phyloP scores from a whole-genome alignment of 1,140 invertebrate species.

The Scaptomyza montana region DNA sequence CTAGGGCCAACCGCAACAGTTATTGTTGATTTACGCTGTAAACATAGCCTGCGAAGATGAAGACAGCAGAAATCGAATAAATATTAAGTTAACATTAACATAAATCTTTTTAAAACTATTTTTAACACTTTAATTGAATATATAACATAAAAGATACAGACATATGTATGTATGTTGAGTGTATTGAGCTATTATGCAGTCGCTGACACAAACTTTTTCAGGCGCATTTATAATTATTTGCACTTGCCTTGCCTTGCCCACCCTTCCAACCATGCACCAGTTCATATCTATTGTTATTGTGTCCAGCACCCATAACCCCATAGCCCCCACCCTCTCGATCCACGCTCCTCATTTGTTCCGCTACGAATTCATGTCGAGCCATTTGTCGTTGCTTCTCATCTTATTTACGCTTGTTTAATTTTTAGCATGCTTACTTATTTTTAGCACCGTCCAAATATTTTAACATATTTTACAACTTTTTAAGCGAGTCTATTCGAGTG shows the following conservation, averaged over 20 bases:
- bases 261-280: too few relatives aligned
- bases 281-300: background rate
- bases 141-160: too few relatives aligned
- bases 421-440: slow-evolving; percentile 55
- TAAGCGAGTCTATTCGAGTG: slow-evolving; percentile 55
- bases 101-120: too few relatives aligned
- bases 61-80: too few relatives aligned
- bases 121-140: too few relatives aligned
- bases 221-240: background rate
- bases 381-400: slow-evolving; percentile 63
- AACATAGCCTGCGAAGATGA: too few relatives aligned
- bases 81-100: too few relatives aligned
- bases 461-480: slow-evolving; percentile 73
- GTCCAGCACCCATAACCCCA: background rate
- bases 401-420: slow-evolving; percentile 73
- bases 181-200: background rate
- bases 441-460: slow-evolving; percentile 61
- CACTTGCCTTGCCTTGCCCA: background rate
- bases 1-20: too few relatives aligned
- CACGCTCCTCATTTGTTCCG: too few relatives aligned
- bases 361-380: slow-evolving; percentile 23
- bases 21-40: too few relatives aligned
- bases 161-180: too few relatives aligned
- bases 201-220: background rate
- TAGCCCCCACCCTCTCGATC: background rate